Evolutionary conservation across 2,113 vertebrate genomes (phyloP).

Genomic region (Cyprinodon variegatus): DNA sequence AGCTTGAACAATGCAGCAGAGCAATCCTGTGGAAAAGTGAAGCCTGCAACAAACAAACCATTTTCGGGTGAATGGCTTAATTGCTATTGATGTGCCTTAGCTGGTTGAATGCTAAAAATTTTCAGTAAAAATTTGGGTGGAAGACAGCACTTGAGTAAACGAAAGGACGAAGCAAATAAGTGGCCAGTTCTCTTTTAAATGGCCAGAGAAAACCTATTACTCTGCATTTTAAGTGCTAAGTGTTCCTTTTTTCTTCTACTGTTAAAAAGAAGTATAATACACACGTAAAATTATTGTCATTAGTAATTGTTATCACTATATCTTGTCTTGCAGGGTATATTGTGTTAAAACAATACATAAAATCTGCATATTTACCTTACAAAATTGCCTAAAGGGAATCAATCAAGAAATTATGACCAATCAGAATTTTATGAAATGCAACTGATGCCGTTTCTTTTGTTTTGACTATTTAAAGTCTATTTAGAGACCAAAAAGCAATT

Average conservation of each 20-base stretch:
- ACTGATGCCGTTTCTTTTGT: too few species aligned
- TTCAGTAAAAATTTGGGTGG: conserved; percentile 27
- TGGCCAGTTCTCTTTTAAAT: conserved; percentile 21
- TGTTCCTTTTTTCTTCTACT: conserved; percentile 5
- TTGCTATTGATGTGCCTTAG: conserved; percentile 52
- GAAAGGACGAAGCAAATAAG: conserved; percentile 29
- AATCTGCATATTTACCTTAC: conserved; percentile 5
- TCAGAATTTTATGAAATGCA: too few species aligned
- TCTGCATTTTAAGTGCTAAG: conserved; percentile 1
- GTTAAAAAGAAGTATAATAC: not conserved
- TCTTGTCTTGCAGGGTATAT: not conserved
- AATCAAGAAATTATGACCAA: not conserved
- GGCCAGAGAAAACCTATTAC: conserved; percentile 10
- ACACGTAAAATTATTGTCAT: conserved; percentile 11
- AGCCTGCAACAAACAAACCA: conserved; percentile 39
- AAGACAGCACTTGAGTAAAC: conserved; percentile 18
- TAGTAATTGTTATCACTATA: conserved; percentile 18
- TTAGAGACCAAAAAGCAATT: not conserved
- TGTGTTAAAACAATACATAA: conserved; percentile 14
- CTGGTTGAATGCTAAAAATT: conserved; percentile 33
- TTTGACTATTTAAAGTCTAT: not conserved
- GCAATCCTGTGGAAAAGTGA: conserved; percentile 33
- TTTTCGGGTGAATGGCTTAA: conserved; percentile 47
- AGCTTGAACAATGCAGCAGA: conserved; percentile 40
- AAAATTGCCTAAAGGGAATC: conserved; percentile 3